Evolutionary conservation across 2,888 invertebrate species (phyloP), one percentile per base, ranked within the genome.

Genomic region (Ochropleura leucogaster): DNA sequence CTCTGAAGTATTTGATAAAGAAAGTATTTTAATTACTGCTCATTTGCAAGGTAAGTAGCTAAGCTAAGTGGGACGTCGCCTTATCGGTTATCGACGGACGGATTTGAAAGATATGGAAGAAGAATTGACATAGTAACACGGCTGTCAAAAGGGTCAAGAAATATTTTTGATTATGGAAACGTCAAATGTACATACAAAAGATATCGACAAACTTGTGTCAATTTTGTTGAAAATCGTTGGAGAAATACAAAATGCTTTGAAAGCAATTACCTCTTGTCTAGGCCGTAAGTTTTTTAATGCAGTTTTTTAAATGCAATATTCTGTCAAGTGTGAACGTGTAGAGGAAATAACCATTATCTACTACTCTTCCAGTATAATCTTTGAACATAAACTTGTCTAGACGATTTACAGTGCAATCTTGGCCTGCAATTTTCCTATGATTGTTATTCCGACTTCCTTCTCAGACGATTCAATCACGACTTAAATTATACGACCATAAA

Each of bases 21-120:
- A 93, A 92, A 93, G 92, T 87, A 66, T 85, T 64, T 66, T 91
- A 90, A 93, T 92, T 92, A 82, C 72, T 77, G 76, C 72, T 78
- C 60, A 83, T 87, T 87, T 74, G 63, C 76, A 74, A 74, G n/a
- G 76, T 74, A 73, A 74, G 72, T 80, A 73, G 47, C 44, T 57
- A 53, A 46, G 78, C 44, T 77, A 75, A 73, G 62, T 68, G 20
- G 67, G 57, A 68, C 64, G 55, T 18, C 53, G 40, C n/a, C 42
- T 57, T 66, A 62, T 67, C 40, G 55, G 46, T 49, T 44, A 68
- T 57, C 10, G 53, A 44, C 60, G 53, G 46, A 57, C 30, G 7
- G 18, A 64, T 49, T 55, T 75, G 8, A 0, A 14, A 30, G 18
- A 69, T 57, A 59, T 47, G 0, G 10, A 14, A 44, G 16, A 57